A percentile compares a stretch with the other conserved stretches of the same genome.
These are phyloP conservation scores for Chaetops frenatus DNA, from an alignment of 2,113 vertebrate species.

Conservation along the genomic window DNA sequence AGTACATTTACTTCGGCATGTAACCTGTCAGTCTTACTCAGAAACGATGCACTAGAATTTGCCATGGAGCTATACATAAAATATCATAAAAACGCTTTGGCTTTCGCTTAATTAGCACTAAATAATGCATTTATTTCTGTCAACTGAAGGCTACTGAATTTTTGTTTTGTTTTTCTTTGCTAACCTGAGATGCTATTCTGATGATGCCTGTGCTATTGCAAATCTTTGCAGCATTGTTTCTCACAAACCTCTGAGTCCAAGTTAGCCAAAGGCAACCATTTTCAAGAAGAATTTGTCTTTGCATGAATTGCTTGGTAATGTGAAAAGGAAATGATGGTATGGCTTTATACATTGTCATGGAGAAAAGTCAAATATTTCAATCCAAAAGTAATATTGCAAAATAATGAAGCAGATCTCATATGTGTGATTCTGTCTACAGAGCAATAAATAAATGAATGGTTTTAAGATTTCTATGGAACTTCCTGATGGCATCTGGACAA, in stretches of 20 bases:
- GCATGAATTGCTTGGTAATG: neutral
- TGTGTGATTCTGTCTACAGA: neutral
- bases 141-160: neutral
- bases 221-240: neutral
- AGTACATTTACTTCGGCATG: neutral
- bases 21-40: neutral
- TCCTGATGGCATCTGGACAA: neutral
- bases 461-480: neutral
- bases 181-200: neutral
- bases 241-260: neutral
- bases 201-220: neutral
- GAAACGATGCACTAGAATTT: neutral
- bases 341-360: neutral
- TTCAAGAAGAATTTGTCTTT: neutral
- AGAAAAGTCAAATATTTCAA: neutral
- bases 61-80: neutral
- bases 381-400: neutral
- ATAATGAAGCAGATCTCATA: neutral
- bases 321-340: neutral
- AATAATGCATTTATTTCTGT: neutral
- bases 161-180: conserved; percentile 8
- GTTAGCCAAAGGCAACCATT: neutral
- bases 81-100: neutral
- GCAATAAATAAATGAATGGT: neutral
- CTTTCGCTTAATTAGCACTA: neutral